Percentiles rank a stretch among this genome's conserved stretches.
These are phyloP conservation scores for Catocala fraxini DNA, from an alignment of 2,888 invertebrate species.

Conservation along the genomic window DNA sequence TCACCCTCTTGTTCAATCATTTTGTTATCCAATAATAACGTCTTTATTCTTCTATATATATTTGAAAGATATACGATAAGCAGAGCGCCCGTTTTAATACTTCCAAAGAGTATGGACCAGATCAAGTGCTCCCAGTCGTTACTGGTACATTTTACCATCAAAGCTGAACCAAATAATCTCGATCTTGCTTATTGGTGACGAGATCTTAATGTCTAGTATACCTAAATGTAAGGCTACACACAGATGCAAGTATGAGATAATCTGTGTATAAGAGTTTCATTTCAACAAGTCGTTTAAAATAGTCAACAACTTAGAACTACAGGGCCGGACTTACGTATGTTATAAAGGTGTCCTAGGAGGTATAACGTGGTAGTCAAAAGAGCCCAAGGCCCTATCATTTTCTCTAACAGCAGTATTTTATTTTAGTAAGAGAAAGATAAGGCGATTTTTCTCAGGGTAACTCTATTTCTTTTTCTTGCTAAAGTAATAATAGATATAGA, in stretches of 20 bases:
- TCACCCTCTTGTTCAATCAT: too few species aligned
- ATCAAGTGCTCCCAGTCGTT: not conserved
- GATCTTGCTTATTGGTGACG: slow-evolving; percentile 35
- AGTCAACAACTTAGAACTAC: slow-evolving; percentile 64
- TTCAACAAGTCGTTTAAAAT: slow-evolving; percentile 61
- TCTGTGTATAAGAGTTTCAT: slow-evolving; percentile 54
- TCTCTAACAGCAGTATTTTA: too few species aligned
- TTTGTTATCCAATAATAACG: too few species aligned
- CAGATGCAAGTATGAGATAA: slow-evolving; percentile 33
- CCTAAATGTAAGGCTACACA: slow-evolving; percentile 23
- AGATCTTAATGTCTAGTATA: slow-evolving; percentile 24
- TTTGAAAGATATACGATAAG: too few species aligned
- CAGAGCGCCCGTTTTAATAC: not conserved
- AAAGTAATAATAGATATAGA: too few species aligned
- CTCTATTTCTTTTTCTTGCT: too few species aligned
- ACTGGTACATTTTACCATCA: not conserved
- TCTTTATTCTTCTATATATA: too few species aligned
- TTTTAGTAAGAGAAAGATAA: too few species aligned
- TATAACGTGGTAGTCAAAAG: too few species aligned
- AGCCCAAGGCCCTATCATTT: too few species aligned
- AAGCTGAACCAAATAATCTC: slow-evolving; percentile 26
- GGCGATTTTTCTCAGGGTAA: too few species aligned
- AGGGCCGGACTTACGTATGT: slow-evolving; percentile 30
- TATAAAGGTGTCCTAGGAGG: too few species aligned
- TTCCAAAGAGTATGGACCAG: slow-evolving; percentile 1